Base-by-base conservation (phyloP, 2,888 invertebrate species). In the Myopa testacea region DNA sequence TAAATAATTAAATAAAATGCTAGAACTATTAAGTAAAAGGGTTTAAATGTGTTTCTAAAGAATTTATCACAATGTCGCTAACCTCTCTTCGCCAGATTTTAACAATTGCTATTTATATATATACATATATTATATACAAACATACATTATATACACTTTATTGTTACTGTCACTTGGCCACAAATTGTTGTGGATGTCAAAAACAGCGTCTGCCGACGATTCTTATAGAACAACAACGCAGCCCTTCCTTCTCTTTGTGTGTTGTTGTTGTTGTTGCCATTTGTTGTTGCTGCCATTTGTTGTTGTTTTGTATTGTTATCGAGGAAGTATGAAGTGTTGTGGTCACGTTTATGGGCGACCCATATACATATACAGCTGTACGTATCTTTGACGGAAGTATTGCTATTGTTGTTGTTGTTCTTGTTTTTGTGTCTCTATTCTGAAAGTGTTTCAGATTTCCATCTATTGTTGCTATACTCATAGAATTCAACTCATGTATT, bases 341-440 rank as follows among this genome's bases (percentile, higher is more conserved):
- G 45, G 45, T 45, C 45, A 45, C 7, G 45, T 45, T 45, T 45
- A 45, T 10, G 45, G 45, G 45, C 45, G 45, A 45, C 45, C 45
- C 45, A 45, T 45, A 45, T 45, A 45, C 3, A 45, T 45, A 45
- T 8, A 16, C 52, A 10, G 58, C 58, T n/a, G n/a, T 16, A 58
- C 16, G n/a, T n/a, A 16, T n/a, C 58, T n/a, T 1, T n/a, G 12
- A 16, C 14, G 45, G 58, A 55, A 58, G 14, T 16, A 37, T 71
- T 58, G 10, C n/a, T 60, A 19, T 73, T 73, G 73, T 72, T 60
- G 40, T 62, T 73, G 45, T 62, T 70, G 70, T 12, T 70, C 2
- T 52, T 52, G 16, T 55, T 5, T 55, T 16, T 6, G 16, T 16
- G 10, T 16, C 52, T 8, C 34, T 19, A 3, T 37, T 73, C 62